Evolutionary conservation across 2,113 vertebrate species (phyloP).

Genomic region (Caloenas nicobarica): DNA sequence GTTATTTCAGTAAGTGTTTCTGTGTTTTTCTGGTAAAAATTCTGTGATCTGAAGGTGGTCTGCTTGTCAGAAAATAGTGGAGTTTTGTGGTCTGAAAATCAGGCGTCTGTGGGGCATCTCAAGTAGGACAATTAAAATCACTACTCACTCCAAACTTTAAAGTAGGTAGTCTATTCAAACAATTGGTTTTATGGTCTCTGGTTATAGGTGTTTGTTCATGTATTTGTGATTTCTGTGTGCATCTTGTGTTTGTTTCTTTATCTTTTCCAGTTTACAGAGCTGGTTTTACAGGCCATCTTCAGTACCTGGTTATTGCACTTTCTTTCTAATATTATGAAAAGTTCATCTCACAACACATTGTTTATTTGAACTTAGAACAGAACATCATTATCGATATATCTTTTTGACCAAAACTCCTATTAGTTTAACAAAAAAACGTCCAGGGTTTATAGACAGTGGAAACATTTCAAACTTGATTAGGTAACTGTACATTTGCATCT

Average conservation of each 20-base stretch:
- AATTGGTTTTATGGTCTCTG: not conserved
- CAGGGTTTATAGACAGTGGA: not conserved
- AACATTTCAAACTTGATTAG: not conserved
- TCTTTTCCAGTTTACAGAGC: not conserved
- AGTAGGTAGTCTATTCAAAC: not conserved
- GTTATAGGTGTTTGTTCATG: not conserved
- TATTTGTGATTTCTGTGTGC: not conserved
- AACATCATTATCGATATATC: not conserved
- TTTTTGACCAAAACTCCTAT: not conserved
- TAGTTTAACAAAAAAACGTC: not conserved
- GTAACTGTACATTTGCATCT: not conserved
- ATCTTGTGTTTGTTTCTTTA: not conserved
- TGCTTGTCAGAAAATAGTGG: not conserved
- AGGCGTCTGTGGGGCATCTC: not conserved
- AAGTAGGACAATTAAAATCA: not conserved
- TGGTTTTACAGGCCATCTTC: not conserved
- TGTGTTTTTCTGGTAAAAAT: not conserved
- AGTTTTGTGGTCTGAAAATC: not conserved
- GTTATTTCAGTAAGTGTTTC: not conserved
- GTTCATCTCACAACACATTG: not conserved
- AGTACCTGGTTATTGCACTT: not conserved
- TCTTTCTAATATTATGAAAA: not conserved
- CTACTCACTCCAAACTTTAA: not conserved
- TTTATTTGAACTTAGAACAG: not conserved
- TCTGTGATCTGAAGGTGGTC: not conserved